Evolutionary conservation across 2,888 invertebrate species (phyloP), one percentile per base, ranked within the genome.

Genomic region (Mesochorus sp.): DNA sequence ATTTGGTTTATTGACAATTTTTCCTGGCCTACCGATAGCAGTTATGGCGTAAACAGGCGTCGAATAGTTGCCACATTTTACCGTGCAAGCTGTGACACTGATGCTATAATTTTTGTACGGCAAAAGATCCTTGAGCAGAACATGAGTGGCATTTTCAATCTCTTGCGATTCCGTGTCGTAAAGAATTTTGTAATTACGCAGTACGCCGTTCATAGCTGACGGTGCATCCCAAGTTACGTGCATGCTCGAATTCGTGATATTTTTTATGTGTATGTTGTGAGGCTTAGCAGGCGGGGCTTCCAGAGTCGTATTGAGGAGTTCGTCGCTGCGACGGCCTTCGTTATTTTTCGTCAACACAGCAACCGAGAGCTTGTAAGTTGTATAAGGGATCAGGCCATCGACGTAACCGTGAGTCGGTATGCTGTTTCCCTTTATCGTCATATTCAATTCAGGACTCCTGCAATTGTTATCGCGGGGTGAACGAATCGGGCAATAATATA

Each of bases 401-500:
- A 96, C 93, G 42, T 92, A 93, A 26, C 93, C 93, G 82, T 92
- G 91, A 82, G 91, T 93, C 8, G 62, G 47, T 57, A 92, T 91
- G 72, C 91, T 91, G 84, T 94, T 90, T 0, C 90, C 91, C 87
- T 84, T 91, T 85, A 91, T 92, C 75, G 91, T 92, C 0, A 87
- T 88, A 76, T 92, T 92, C 55, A 89, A 84, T 79, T 90, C 88
- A 0, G 91, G 88, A 59, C 92, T 92, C 84, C 93, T 93, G 90
- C 95, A 95, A 26, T 91, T 91, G 76, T 90, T 91, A 79, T 92
- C 92, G 26, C 92, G 92, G 2, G 93, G 92, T 21, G 93, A 91
- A 26, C 92, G 91, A 62, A 93, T 93, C 0, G 94, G 94, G 85
- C 97, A 97, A 86, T 96, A 97, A 62, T 94, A 94, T 67, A 97